Evolutionary conservation across 2,888 invertebrate genomes (phyloP), one percentile per base, ranked within the genome.

Genomic region (Eurytoma californica): DNA sequence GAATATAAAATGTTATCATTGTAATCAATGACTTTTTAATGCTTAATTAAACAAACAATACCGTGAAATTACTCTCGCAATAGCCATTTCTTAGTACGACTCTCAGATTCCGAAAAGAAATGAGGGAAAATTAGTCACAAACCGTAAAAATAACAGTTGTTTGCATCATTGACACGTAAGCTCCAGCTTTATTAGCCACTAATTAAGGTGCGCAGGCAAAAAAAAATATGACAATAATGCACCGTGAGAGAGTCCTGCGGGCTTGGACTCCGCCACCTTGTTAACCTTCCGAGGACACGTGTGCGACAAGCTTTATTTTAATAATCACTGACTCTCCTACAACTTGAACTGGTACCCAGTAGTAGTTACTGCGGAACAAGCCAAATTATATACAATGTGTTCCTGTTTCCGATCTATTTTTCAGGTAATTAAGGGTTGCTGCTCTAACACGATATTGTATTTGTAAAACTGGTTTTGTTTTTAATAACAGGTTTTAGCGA

Each of bases 141-240:
- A 63, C 68, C 69, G 76, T 63, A 69, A 76, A 68, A 76, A 76
- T 60, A 76, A 76, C 76, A 76, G 76, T 76, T 63, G 63, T 66
- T 55, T 39, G 39, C 39, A 39, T 66, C 65, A 77, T 77, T 77
- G 70, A 77, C 77, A 58, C 72, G 53, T 57, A 39, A 58, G 70
- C 65, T 47, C 63, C 57, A 47, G 49, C 49, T 70, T 24, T 69
- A 65, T 63, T 65, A 63, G 14, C 4, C 16, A 20, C 72, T 77
- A 77, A 77, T 72, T 77, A 77, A 77, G 72, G 57, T 16, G 20
- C 58, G 53, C 16, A 3, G 55, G 28, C 30, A 53, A 55, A 51
- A 47, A 68, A 3, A 13, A n/a, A 39, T n/a, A n/a, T 18, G 63
- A 30, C n/a, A 63, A 16, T 63, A 39, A 60, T 74, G 67, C 74